Evolutionary conservation across 92 coral and sea anemone species (phyloP), one percentile per base, ranked within the genome.

Genomic region (Palythoa grandis): DNA sequence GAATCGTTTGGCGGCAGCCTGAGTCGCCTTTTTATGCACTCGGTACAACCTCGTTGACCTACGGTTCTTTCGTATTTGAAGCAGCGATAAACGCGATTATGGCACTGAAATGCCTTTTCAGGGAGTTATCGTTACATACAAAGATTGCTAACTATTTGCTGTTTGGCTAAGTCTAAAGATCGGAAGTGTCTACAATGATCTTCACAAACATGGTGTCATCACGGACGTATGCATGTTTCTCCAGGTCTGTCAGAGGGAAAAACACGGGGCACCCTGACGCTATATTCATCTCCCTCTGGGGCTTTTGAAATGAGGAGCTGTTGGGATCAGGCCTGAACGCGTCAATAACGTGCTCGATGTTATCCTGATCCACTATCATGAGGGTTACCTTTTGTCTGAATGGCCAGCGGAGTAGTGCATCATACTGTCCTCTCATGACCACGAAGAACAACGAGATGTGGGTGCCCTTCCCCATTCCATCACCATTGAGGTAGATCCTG

Each of bases 231-330:
- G 95, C 95, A 61, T 91, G 98, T n/a, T 74, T 90, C 37, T 92
- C 82, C 1, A 95, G 87, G 56, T 90, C 95, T 9, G 97, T 68
- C 76, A 90, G 85, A 0, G 97, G 90, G 20, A 90, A 92, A 74
- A 93, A 95, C 92, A 93, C 70, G 6, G 97, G 95, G 39, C 98
- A 93, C 3, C 98, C 97, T 40, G 94, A 92, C 29, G 97, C 98
- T 54, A 95, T 86, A 75, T 95, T 95, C 77, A 92, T 93, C 22
- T 95, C 93, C 38, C 90, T 91, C 39, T 87, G 75, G 20, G 97
- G 98, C 52, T 89, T 90, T 67, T 95, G 98, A 83, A 95, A 95
- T 16, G 95, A 91, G 1, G 98, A 92, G 88, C 97, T 95, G 83
- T 85, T 88, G 0, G 97, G 96, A 79, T 95, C 98, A 15, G 98